Percentiles rank a stretch among this genome's conserved stretches.
These are phyloP conservation scores for Ctenicera cuprea DNA, from an alignment of 2,888 invertebrate genomes.

Conservation along the genomic window DNA sequence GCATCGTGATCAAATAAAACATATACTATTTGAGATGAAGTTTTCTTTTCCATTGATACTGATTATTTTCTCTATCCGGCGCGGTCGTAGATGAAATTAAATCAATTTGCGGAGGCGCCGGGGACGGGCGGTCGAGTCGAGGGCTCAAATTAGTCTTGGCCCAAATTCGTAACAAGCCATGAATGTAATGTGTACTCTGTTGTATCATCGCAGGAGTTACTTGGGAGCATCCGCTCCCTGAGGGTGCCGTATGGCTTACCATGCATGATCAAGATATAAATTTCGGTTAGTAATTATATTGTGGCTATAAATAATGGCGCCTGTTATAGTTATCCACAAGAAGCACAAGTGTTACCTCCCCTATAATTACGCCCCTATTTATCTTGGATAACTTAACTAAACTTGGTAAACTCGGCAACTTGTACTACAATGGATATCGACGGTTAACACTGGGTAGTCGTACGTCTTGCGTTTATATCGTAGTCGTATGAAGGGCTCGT, in stretches of 20 bases:
- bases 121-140: not conserved
- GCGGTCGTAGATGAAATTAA: constrained; percentile 31
- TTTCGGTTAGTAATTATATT: constrained; percentile 68
- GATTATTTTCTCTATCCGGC: constrained; percentile 36
- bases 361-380: constrained; percentile 64
- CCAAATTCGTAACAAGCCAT: constrained; percentile 36
- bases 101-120: constrained; percentile 5
- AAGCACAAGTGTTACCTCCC: constrained; percentile 65
- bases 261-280: constrained; percentile 68
- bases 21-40: constrained; percentile 48
- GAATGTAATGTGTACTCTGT: constrained; percentile 41
- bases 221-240: constrained; percentile 49
- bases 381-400: constrained; percentile 56
- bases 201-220: constrained; percentile 49
- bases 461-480: constrained; percentile 23
- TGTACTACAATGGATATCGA: constrained; percentile 37
- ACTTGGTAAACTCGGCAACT: constrained; percentile 52
- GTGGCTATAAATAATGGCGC: constrained; percentile 67
- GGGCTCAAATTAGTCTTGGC: constrained; percentile 27
- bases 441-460: constrained; percentile 14
- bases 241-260: constrained; percentile 56
- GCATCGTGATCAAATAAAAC: constrained; percentile 53
- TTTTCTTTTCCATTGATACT: constrained; percentile 46
- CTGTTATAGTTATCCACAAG: constrained; percentile 64
- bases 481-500: constrained; percentile 12